Evolutionary conservation across 1,140 invertebrate genomes (phyloP), one percentile per base, ranked within the genome.

Genomic region (Rhynchophorus ferrugineus): DNA sequence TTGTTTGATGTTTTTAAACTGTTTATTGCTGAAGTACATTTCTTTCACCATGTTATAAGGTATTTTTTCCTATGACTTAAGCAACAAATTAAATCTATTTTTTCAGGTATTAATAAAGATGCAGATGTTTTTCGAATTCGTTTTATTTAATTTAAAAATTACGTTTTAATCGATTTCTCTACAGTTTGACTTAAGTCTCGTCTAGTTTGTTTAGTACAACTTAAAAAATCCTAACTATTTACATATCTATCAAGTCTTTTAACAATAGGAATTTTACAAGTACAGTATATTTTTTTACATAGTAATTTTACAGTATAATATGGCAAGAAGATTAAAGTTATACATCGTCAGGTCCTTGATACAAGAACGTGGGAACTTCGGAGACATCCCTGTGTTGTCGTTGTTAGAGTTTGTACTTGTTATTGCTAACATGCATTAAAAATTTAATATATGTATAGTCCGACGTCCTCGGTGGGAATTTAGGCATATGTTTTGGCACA

Each of bases 211-310:
- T 41, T 41, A 41, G 18, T 41, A 41, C 37, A 39, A 16, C 38
- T 41, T 41, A 41, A 14, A 41, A 8, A 2, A 41, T n/a, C 20
- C 14, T 18, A 41, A 17, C 11, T 41, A 41, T 41, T 41, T 41
- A 41, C 38, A 41, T 17, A 41, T 18, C 38, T 41, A 41, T 41
- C 18, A 44, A 44, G 49, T 51, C 48, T 50, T 51, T 51, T 17
- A 51, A 51, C 42, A 51, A 24, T 51, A 51, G 49, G 49, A 51
- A 51, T 29, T 6, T 29, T 29, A 21, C 19, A 24, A 17, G 29
- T 39, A 43, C 44, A 44, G 24, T 44, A 35, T 29, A 44, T 19
- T 19, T 29, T 35, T 37, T 24, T 39, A 49, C 35, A 49, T 29
- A 29, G 24, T 29, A 29, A 29, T 29, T 41, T 20, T 22, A 47